Conservation (phyloP, 92 coral and sea anemone genomes). For the Galaxea fascicularis region DNA sequence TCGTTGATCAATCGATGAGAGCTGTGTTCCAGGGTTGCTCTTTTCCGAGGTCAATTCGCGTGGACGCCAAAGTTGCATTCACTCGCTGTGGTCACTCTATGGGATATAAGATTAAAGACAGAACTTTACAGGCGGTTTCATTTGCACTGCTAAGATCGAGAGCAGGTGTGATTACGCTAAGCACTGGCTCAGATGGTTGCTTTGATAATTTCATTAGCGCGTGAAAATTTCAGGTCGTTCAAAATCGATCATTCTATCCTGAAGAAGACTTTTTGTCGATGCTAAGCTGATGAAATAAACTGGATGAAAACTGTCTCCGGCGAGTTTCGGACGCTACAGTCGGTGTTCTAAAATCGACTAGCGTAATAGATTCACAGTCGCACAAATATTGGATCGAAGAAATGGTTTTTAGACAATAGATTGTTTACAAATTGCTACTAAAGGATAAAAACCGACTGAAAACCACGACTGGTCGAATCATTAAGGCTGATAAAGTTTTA, state of each 20-base stretch:
- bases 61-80: slow-evolving; percentile 1
- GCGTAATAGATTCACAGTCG: slow-evolving; percentile 14
- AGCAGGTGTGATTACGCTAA: slow-evolving; percentile 43
- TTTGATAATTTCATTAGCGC: slow-evolving; percentile 52
- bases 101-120: slow-evolving; percentile 17
- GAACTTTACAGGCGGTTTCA: slow-evolving; percentile 34
- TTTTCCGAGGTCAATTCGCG: not conserved
- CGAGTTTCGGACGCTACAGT: not conserved
- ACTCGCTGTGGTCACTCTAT: slow-evolving; percentile 16
- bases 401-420: slow-evolving; percentile 52
- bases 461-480: slow-evolving; percentile 28
- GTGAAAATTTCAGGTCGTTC: slow-evolving; percentile 2
- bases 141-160: slow-evolving; percentile 13
- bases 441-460: slow-evolving; percentile 42
- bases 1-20: not conserved
- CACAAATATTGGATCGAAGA: slow-evolving; percentile 50
- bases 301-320: not conserved
- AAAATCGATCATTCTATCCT: not conserved
- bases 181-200: slow-evolving; percentile 31
- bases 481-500: slow-evolving; percentile 19
- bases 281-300: not conserved
- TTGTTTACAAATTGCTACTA: slow-evolving; percentile 59
- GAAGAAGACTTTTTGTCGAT: not conserved
- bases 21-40: not conserved
- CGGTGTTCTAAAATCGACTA: not conserved